Evolutionary conservation across 1,140 invertebrate species (phyloP).

Genomic region (Globodera rostochiensis): DNA sequence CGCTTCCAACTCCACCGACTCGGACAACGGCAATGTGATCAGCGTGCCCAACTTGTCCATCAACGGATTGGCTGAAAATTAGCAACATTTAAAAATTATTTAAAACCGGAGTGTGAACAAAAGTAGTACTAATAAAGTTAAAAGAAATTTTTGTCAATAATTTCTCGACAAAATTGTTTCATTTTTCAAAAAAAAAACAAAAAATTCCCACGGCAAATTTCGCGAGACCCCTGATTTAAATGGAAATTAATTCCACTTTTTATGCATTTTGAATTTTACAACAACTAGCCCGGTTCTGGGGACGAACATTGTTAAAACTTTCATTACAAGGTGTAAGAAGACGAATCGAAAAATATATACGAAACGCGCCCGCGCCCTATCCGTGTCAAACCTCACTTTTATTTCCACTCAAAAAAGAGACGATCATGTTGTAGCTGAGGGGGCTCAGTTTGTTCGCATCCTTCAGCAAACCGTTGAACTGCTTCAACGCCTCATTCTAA

Average conservation of each 20-base stretch:
- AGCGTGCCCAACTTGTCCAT: slow-evolving; percentile 22
- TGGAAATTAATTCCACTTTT: no score
- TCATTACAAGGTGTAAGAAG: no score
- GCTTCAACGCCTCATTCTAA: slow-evolving; percentile 22
- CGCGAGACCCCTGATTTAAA: no score
- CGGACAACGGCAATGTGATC: slow-evolving; percentile 33
- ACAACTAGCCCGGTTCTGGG: no score
- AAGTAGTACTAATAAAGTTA: no score
- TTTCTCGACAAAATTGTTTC: no score
- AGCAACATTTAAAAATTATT: no score
- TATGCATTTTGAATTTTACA: no score
- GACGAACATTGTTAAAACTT: no score
- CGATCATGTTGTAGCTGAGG: slow-evolving; percentile 33
- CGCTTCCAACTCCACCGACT: slow-evolving; percentile 27
- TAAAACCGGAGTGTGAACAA: no score
- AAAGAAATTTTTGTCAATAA: no score
- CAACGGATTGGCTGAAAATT: slow-evolving; percentile 28
- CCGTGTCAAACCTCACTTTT: slow-evolving; percentile 17
- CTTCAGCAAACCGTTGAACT: slow-evolving; percentile 36
- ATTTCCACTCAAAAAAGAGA: slow-evolving; percentile 34
- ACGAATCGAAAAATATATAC: no score
- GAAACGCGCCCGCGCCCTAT: not conserved
- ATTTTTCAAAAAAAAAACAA: not conserved
- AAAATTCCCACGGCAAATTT: not conserved
- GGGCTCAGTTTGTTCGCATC: slow-evolving; percentile 34